Base-by-base conservation (phyloP, 1,140 invertebrate species). In the Diabrotica undecimpunctata region DNA sequence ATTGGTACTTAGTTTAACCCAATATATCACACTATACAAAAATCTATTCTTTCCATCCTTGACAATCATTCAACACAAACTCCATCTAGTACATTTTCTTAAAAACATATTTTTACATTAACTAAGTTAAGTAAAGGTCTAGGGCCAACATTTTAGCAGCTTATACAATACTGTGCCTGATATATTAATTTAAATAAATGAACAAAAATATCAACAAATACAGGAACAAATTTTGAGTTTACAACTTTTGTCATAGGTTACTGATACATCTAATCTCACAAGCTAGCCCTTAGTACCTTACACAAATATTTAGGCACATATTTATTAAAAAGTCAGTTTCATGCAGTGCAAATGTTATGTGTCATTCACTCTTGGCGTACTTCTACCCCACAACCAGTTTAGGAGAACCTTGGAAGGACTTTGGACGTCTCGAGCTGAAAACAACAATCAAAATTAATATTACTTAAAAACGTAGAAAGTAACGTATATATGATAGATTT, bases 391-490 rank as follows among this genome's bases (percentile, higher is more conserved):
- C 57, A 91, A 78, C 90, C 90, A 91, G 78, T 91, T 90, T 69
- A 91, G 78, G 13, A 92, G 81, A 60, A 90, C 88, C 68, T 87
- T 90, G 60, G 89, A 88, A 54, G 90, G 88, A 74, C 88, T 90
- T 77, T 90, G 88, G 13, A 86, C 85, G 75, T 90, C 84, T 72
- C 89, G 87, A 76, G 88, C 89, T 91, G 79, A 64, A 83, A 85
- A 71, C 68, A 46, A 46, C n/a, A 12, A 54, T 65, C 39, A 37
- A 57, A 60, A 66, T 46, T 2, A 25, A 25, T 8, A 46, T 5
- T 6, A 4, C 3, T 25, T 46, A n/a, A 8, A n/a, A 46, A 46
- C 3, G 4, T 25, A 25, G 25, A 52, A 52, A 52, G 6, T 10
- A 8, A 86, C 87, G 81, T 83, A 89, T 87, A 88, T n/a, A 52